Evolutionary conservation across 30 jellyfish, hydroid and myxozoan species (phyloP).

Genomic region (Nemopilema nomurai): DNA sequence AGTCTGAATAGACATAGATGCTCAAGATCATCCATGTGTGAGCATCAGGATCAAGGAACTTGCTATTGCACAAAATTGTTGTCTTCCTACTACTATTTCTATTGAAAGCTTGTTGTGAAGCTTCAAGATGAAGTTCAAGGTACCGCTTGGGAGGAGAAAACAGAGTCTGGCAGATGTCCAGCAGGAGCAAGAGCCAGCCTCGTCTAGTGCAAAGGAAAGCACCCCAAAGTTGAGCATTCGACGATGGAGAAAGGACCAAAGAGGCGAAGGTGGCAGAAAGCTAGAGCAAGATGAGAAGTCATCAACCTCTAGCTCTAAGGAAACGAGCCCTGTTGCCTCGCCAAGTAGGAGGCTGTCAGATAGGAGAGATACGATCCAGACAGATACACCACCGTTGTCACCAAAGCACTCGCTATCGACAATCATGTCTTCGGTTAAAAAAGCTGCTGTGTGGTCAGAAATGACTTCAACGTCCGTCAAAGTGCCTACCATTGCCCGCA

Average conservation of each 20-base stretch:
- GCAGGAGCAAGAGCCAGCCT: not conserved
- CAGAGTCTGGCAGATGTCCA: conserved; percentile 6
- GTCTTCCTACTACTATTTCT: not conserved
- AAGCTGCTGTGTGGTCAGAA: conserved; percentile 60
- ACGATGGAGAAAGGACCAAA: not conserved
- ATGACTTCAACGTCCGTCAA: conserved; percentile 42
- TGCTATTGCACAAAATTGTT: no score
- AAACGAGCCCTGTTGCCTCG: conserved; percentile 1
- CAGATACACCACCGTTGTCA: conserved; percentile 20
- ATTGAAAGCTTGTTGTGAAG: not conserved
- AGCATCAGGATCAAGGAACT: no score
- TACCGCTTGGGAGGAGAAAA: not conserved
- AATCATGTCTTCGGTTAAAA: conserved; percentile 45
- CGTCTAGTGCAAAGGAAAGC: not conserved
- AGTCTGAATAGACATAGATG: no score
- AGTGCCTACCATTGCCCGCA: conserved; percentile 55
- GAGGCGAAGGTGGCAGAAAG: not conserved
- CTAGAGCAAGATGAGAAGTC: not conserved
- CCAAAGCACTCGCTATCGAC: conserved; percentile 33
- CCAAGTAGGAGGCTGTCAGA: not conserved
- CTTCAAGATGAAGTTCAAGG: conserved; percentile 16
- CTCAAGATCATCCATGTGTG: no score
- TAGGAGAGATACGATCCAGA: not conserved
- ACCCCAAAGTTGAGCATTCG: not conserved
- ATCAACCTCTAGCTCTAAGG: not conserved